Base-by-base conservation (phyloP, 2,113 vertebrate species). In the Caranx melampygus region DNA sequence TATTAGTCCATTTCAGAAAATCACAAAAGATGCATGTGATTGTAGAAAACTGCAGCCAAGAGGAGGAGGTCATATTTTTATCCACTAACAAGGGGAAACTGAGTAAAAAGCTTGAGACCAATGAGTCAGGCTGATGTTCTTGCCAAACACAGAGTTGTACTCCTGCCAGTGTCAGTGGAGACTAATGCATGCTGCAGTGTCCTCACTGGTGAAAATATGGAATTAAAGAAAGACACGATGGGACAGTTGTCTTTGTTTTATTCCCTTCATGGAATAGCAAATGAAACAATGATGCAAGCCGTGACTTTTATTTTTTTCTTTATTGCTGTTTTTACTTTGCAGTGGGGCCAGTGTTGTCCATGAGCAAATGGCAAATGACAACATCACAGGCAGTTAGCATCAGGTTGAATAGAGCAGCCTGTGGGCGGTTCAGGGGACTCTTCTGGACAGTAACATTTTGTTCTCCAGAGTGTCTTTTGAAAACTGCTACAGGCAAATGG, bases 341-440 rank as follows among this genome's bases (percentile, higher is more conserved):
- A 84, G 21, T 40, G 34, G 58, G 54, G 61, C 63, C 62, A 65
- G 60, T 61, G 37, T 85, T 82, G 62, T 78, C 66, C 72, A 68
- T 90, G 87, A 89, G 72, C 71, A 91, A 88, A 91, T 88, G 73
- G 73, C 78, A 88, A 68, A 88, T 90, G 90, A 89, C 90, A 86
- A 81, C 90, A 91, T 91, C 86, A 82, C 65, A 88, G 72, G 79
- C 84, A 58, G 84, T 91, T 83, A 87, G 86, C 67, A 59, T 92
- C 75, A 91, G 87, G 77, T 75, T 73, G 81, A 79, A 68, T 40
- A 77, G 58, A 82, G 81, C 15, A 35, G 83, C 84, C 87, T 65
- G 66, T 64, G 72, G 88, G 79, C 1, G 60, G 62, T 74, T 76
- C 55, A 64, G 34, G 65, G 51, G 35, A 78, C 73, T 85, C 52